phyloP scores from a whole-genome alignment of 1,140 invertebrate species.

The Bombus impatiens region DNA sequence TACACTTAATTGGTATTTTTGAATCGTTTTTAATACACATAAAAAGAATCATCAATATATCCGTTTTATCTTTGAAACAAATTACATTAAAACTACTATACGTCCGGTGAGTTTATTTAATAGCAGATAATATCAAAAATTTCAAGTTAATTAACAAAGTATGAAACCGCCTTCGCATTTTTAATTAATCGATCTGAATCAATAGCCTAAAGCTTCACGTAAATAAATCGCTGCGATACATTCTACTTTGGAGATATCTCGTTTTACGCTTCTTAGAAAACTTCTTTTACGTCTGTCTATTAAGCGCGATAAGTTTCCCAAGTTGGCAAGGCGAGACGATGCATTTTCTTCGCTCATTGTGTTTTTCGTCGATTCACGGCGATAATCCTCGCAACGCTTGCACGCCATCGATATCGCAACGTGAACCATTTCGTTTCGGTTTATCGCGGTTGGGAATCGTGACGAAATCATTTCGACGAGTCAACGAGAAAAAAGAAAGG shows the following conservation, averaged over 20 bases:
- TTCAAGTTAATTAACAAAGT: neutral
- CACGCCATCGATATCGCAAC: neutral
- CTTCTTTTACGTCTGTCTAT: too few relatives aligned
- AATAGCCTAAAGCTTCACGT: neutral
- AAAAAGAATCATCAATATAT: too few relatives aligned
- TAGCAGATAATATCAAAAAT: neutral
- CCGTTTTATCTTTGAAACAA: neutral
- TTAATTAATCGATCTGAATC: too few relatives aligned
- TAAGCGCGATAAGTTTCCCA: constrained; percentile 4
- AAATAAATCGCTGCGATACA: neutral
- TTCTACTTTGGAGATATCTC: neutral
- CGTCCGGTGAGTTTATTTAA: too few relatives aligned
- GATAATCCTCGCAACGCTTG: neutral
- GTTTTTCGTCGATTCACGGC: constrained; percentile 13
- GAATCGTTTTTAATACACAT: too few relatives aligned
- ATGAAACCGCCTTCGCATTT: too few relatives aligned
- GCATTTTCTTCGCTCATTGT: constrained; percentile 1
- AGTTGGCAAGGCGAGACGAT: neutral
- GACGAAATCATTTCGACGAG: neutral
- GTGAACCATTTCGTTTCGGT: neutral
- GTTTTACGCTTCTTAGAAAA: neutral
- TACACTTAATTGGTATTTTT: too few relatives aligned
- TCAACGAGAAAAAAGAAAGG: neutral
- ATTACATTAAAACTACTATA: neutral
- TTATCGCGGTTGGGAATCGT: neutral